Conservation (phyloP, 2,888 invertebrate genomes). For the Netelia virgata region DNA sequence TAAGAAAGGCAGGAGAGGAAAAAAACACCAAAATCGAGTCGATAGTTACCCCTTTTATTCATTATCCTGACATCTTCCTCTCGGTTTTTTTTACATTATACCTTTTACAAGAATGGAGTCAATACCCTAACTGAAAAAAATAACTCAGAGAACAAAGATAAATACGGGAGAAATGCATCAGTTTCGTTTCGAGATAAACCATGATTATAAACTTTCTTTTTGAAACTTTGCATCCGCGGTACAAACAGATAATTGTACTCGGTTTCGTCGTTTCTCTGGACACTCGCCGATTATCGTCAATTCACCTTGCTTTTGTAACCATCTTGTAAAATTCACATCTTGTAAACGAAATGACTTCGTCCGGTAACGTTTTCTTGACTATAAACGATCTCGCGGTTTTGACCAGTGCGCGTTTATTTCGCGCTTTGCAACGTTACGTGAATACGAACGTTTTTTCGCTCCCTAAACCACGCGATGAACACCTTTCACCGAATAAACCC, state of each 20-base stretch:
- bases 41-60: constrained; percentile 46
- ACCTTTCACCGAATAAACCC: not conserved
- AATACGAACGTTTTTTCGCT: too few species aligned
- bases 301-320: not conserved
- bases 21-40: constrained; percentile 2
- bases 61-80: constrained; percentile 29
- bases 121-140: constrained; percentile 24
- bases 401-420: not conserved
- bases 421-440: not conserved
- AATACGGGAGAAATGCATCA: not conserved
- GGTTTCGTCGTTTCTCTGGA: not conserved
- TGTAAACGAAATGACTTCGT: not conserved
- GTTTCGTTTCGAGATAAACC: not conserved
- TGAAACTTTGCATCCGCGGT: not conserved
- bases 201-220: not conserved
- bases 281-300: not conserved
- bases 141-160: not conserved
- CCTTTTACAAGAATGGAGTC: constrained; percentile 45
- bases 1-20: not conserved
- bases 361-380: not conserved
- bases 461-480: not conserved
- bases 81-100: constrained; percentile 44
- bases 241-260: not conserved
- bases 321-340: not conserved
- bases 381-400: not conserved